Percentiles rank a stretch among this genome's conserved stretches.
Conservation (phyloP, 2,797 vertebrate genomes). For the Salmo trutta region DNA sequence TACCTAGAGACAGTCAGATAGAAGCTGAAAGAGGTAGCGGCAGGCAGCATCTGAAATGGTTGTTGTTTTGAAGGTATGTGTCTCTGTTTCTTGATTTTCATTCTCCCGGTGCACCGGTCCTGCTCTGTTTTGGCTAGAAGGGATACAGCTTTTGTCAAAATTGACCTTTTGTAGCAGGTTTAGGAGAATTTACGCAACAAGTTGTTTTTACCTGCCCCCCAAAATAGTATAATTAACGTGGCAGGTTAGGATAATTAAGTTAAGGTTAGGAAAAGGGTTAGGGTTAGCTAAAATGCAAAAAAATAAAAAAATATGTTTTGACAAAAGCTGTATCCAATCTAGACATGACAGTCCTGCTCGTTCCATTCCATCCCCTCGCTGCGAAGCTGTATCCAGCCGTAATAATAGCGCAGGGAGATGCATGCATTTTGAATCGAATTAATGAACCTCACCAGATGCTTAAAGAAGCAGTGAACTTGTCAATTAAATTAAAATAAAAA, state of each 20-base stretch:
- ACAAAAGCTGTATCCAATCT: too few species aligned
- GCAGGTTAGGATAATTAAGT: too few species aligned
- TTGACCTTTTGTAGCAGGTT: too few species aligned
- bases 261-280: too few species aligned
- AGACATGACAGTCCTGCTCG: not conserved
- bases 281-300: too few species aligned
- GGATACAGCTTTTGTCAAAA: too few species aligned
- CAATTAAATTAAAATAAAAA: conserved; percentile 57
- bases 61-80: conserved; percentile 50
- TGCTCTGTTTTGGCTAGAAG: too few species aligned
- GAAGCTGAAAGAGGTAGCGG: conserved; percentile 14
- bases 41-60: not conserved
- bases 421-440: conserved; percentile 63
- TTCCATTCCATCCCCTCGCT: conserved; percentile 56
- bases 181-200: too few species aligned
- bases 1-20: conserved; percentile 35
- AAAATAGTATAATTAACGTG: too few species aligned
- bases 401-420: conserved; percentile 61
- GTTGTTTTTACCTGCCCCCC: too few species aligned
- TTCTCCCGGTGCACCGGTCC: conserved; percentile 57
- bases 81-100: conserved; percentile 46
- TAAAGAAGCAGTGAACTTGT: conserved; percentile 63
- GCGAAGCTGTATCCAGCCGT: conserved; percentile 61
- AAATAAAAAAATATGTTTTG: too few species aligned
- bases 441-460: conserved; percentile 63